A percentile compares a stretch with the other conserved stretches of the same genome.
These are phyloP conservation scores for Rachycentron canadum DNA, from an alignment of 2,797 vertebrate genomes.

Conservation along the genomic window DNA sequence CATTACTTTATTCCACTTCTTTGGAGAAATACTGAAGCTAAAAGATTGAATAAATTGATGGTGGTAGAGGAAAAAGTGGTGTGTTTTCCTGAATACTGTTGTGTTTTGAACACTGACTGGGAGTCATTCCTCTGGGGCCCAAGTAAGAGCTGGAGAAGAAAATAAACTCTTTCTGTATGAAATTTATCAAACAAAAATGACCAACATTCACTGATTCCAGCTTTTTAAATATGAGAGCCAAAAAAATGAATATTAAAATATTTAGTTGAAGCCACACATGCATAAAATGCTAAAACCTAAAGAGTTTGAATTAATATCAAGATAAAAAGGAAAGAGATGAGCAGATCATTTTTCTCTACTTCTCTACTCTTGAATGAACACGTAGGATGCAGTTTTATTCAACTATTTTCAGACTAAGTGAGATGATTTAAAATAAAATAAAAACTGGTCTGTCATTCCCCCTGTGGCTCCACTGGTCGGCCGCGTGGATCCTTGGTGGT, in stretches of 20 bases:
- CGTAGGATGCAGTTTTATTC: background rate
- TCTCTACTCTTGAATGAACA: background rate
- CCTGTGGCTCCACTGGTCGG: background rate
- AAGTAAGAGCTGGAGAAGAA: background rate
- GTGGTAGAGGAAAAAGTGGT: constrained; percentile 78
- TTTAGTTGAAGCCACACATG: background rate
- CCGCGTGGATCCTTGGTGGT: background rate
- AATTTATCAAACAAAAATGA: background rate
- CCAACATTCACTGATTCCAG: background rate
- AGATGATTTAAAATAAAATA: background rate
- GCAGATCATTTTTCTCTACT: background rate
- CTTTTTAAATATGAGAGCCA: background rate
- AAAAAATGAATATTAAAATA: background rate
- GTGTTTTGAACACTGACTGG: background rate
- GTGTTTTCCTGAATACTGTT: constrained; percentile 52
- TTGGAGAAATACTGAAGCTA: constrained; percentile 81
- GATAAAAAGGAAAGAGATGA: background rate
- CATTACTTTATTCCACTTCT: constrained; percentile 86
- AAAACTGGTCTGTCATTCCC: background rate
- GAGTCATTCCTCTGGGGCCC: background rate
- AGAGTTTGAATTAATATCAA: background rate
- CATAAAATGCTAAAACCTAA: background rate
- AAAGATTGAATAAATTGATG: constrained; percentile 88
- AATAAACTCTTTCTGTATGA: background rate
- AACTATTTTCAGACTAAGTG: background rate